Evolutionary conservation across 2,113 vertebrate species (phyloP).

Genomic region (Ictalurus furcatus): DNA sequence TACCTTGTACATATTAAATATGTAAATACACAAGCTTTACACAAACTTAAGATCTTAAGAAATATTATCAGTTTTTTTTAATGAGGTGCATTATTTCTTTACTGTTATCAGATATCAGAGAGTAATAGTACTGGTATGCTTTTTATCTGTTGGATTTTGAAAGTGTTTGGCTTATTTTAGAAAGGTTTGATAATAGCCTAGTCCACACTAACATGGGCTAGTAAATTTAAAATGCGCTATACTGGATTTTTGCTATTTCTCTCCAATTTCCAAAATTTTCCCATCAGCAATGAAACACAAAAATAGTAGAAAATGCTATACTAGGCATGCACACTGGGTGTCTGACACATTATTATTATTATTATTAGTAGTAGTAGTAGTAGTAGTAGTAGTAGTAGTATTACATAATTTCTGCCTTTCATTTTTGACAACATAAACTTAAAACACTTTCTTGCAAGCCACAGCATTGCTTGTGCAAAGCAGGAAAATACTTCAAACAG

Average conservation of each 20-base stretch:
- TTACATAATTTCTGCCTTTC: too few species aligned
- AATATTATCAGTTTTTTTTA: background rate
- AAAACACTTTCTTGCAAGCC: background rate
- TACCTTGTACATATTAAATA: background rate
- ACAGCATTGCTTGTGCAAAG: background rate
- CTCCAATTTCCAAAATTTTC: background rate
- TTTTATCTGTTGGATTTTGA: background rate
- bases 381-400: too few species aligned
- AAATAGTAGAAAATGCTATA: too few species aligned
- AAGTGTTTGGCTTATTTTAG: background rate
- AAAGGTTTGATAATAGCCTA: background rate
- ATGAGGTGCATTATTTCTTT: background rate
- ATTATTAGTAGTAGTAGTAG: too few species aligned
- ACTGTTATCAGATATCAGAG: background rate
- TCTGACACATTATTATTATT: too few species aligned
- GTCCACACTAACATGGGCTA: background rate
- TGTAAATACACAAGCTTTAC: background rate
- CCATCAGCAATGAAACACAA: too few species aligned
- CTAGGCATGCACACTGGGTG: too few species aligned
- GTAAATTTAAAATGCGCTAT: background rate
- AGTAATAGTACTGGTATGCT: background rate
- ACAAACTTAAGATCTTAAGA: background rate
- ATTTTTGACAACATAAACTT: background rate
- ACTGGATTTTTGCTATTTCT: background rate
- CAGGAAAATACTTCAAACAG: background rate